phyloP scores from a whole-genome alignment of 2,113 vertebrate genomes.

The Engystomops pustulosus region DNA sequence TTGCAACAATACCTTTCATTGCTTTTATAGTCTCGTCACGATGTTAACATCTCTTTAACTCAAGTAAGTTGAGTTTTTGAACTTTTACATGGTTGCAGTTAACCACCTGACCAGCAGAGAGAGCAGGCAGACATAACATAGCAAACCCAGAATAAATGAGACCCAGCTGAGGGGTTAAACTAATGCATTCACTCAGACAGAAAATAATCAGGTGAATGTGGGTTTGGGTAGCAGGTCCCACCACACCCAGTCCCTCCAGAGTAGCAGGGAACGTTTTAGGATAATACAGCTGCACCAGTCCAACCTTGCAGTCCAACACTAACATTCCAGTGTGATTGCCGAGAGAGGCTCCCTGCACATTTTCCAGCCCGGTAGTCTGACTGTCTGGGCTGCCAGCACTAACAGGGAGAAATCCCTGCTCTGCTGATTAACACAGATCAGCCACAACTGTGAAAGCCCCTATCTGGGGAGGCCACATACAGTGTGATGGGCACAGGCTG shows the following conservation, averaged over 20 bases:
- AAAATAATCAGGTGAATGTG: constrained; percentile 68
- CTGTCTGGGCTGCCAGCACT: constrained; percentile 35
- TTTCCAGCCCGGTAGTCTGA: constrained; percentile 57
- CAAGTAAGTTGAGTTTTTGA: too few species aligned
- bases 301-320: constrained; percentile 56
- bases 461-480: not conserved
- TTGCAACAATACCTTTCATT: too few species aligned
- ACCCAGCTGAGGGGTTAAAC: constrained; percentile 39
- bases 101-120: constrained; percentile 27
- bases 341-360: constrained; percentile 55
- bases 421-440: constrained; percentile 31
- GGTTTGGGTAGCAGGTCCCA: constrained; percentile 69
- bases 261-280: constrained; percentile 52
- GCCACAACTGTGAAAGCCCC: not conserved
- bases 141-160: not conserved
- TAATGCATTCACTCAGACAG: constrained; percentile 41
- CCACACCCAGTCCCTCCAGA: constrained; percentile 69
- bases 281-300: constrained; percentile 60
- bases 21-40: too few species aligned
- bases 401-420: constrained; percentile 49
- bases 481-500: not conserved
- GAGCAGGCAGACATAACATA: constrained; percentile 14
- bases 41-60: too few species aligned
- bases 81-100: not conserved
- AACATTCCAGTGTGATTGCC: constrained; percentile 56